Evolutionary conservation across 2,113 vertebrate genomes (phyloP).

Genomic region (Diadophis punctatus): DNA sequence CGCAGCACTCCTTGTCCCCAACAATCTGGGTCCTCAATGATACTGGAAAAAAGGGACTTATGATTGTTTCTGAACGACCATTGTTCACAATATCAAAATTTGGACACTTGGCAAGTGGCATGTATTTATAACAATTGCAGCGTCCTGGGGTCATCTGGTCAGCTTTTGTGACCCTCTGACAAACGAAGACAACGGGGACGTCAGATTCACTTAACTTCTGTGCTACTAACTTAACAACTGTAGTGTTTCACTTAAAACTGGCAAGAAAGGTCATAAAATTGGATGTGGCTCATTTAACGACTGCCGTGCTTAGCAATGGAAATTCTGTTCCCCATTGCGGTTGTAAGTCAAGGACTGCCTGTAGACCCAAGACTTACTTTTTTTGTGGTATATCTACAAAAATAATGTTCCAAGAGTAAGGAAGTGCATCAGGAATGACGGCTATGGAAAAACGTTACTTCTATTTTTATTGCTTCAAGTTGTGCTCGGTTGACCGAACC

Average conservation of each 20-base stretch:
- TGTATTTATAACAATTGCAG: not conserved
- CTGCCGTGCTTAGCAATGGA: not conserved
- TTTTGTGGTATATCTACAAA: not conserved
- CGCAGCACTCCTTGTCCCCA: too few species aligned
- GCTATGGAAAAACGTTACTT: not conserved
- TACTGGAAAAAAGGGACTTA: not conserved
- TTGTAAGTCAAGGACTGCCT: not conserved
- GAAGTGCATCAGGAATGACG: fast-evolving
- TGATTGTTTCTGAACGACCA: not conserved
- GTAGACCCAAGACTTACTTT: not conserved
- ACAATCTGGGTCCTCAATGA: too few species aligned
- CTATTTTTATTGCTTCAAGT: not conserved
- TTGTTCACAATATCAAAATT: not conserved
- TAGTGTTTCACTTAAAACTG: not conserved
- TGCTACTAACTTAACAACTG: not conserved
- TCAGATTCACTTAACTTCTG: not conserved
- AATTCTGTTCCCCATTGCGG: not conserved
- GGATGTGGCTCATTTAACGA: not conserved
- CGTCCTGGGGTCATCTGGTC: not conserved
- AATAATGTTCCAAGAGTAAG: not conserved
- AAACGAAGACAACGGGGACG: not conserved
- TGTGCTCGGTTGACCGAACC: not conserved
- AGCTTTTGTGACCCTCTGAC: not conserved
- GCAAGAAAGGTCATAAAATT: not conserved
- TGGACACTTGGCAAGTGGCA: not conserved